Evolutionary conservation across 2,113 vertebrate species (phyloP), one percentile per base, ranked within the genome.

Genomic region (Neoarius graeffei): DNA sequence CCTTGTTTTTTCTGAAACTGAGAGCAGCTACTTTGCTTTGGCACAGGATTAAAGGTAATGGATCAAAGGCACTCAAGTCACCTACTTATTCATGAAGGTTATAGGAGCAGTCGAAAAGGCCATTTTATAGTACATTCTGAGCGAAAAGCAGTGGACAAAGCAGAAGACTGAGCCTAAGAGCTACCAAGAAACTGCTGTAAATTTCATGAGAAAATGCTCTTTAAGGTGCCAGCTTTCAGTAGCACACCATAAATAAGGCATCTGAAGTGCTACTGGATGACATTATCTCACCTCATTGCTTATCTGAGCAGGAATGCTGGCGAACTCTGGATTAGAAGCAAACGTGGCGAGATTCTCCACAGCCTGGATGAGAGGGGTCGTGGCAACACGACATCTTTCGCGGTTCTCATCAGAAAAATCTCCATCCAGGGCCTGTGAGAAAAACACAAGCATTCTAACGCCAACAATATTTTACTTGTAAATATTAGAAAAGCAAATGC

Each of bases 361-460:
- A 4, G 99, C 99, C 90, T 98, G 97, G 0, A 99, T 98, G 87
- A 99, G 94, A 0, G 99, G 99, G 0, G 95, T 92, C 0, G 98
- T 99, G 30, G 99, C 98, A 42, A 96, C 94, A 3, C 97, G 96
- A 86, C 99, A 99, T 87, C 96, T 96, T 88, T 95, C 97, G 52
- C 98, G 97, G 84, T 99, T 99, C 87, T 99, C 98, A 71, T 99
- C 97, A 0, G 99, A 99, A 94, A 99, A 99, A 94, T 99, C 98
- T 27, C 97, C 98, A 62, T 99, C 98, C 89, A 98, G 92, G 3
- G 96, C 97, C 98, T 99, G 89, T 66, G 2, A 48, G 19, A 66
- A 57, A 56, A 10, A 56, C 23, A 86, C 8, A 87, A 17, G 60
- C 6, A 35, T 69, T 83, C 7, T n/a, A 87, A 54, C 42, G 57